Evolutionary conservation across 2,888 invertebrate species (phyloP).

Genomic region (Conops quadrifasciatus): DNA sequence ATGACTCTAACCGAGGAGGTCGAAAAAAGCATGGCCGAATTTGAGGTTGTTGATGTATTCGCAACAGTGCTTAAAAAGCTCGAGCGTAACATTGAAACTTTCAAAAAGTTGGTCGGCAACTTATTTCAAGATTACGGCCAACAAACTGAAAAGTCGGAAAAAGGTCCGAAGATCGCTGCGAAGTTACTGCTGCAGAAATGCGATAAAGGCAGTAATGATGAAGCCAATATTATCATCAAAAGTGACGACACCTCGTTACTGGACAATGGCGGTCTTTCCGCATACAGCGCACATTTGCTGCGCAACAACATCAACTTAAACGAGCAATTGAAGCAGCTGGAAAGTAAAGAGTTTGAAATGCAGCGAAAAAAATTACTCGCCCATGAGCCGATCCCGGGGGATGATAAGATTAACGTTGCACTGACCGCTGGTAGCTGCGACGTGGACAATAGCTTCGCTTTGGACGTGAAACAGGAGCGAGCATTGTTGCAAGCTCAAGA

Average conservation of each 20-base stretch:
- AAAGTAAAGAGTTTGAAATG: conserved; percentile 61
- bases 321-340: conserved; percentile 60
- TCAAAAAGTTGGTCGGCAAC: conserved; percentile 61
- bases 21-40: conserved; percentile 1
- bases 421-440: too few relatives aligned
- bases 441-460: conserved; percentile 43
- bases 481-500: conserved; percentile 38
- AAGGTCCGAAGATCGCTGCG: conserved; percentile 29
- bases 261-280: conserved; percentile 36
- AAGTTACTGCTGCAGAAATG: too few relatives aligned
- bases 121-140: conserved; percentile 49
- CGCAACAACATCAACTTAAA: conserved; percentile 61
- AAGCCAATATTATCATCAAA: background rate
- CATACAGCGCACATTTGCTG: conserved; percentile 54
- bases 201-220: conserved; percentile 32
- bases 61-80: conserved; percentile 58
- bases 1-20: conserved; percentile 54
- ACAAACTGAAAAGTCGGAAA: conserved; percentile 9
- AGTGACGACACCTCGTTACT: background rate
- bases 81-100: conserved; percentile 59
- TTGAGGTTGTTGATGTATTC: conserved; percentile 41
- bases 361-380: conserved; percentile 48
- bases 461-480: conserved; percentile 44
- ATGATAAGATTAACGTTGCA: background rate
- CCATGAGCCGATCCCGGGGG: background rate